Evolutionary conservation across 2,888 invertebrate genomes (phyloP).

Genomic region (Neoitamus cyanurus): DNA sequence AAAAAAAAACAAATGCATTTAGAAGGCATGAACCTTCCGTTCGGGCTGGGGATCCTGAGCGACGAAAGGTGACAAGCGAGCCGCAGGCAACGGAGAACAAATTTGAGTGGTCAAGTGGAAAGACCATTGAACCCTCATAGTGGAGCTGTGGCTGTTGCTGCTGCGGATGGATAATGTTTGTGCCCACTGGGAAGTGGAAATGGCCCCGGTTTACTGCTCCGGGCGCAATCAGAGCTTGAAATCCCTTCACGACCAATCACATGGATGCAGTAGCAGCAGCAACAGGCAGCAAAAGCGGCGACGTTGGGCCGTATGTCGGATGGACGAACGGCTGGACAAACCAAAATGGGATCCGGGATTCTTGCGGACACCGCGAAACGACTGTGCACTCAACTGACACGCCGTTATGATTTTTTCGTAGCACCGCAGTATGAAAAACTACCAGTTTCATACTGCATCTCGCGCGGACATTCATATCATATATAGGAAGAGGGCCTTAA

Average conservation of each 20-base stretch:
- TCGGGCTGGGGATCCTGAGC: background rate
- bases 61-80: background rate
- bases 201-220: slow-evolving; percentile 20
- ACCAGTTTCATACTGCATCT: background rate
- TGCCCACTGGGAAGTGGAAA: slow-evolving; percentile 36
- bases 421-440: background rate
- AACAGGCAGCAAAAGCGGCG: background rate
- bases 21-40: background rate
- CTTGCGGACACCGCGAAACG: slow-evolving; percentile 5
- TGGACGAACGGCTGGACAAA: background rate
- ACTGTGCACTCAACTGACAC: slow-evolving; percentile 38
- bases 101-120: slow-evolving; percentile 52
- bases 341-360: background rate
- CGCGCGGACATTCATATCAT: slow-evolving; percentile 3
- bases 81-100: background rate
- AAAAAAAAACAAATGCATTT: background rate
- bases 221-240: slow-evolving; percentile 40
- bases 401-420: slow-evolving; percentile 33
- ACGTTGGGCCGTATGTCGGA: background rate
- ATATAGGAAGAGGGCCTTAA: slow-evolving; percentile 31
- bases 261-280: slow-evolving; percentile 1
- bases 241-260: slow-evolving; percentile 33
- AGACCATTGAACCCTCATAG: slow-evolving; percentile 51
- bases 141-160: background rate
- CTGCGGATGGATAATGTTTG: slow-evolving; percentile 3